Base-by-base conservation (phyloP, 2,113 vertebrate genomes). In the Centropus bengalensis region DNA sequence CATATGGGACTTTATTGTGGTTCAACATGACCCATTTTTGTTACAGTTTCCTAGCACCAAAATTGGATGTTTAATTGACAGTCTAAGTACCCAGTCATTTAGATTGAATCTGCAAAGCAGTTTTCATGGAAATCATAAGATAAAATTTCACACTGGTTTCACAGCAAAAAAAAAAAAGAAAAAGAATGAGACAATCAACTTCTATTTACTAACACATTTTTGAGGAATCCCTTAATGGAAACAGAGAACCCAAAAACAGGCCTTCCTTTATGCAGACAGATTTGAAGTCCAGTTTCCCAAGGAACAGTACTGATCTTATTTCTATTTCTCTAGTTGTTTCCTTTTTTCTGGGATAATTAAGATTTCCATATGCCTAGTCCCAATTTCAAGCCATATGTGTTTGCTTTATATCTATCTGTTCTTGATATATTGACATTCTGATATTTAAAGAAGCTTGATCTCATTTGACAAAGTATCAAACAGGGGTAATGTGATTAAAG, bases 321-420 rank as follows among this genome's bases (percentile, higher is more conserved):
- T 94, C 54, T 91, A 21, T 73, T 95, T 87, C 85, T 94, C 87
- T 89, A 93, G 74, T 85, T 93, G 82, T 93, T 96, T 44, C 70
- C 89, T 93, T 95, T 95, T 95, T 70, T 45, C 52, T 80, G 62
- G 82, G 87, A 47, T 95, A 95, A 95, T 95, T 94, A 93, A 30
- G 82, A 58, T 64, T 94, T 89, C 81, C 83, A 89, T 96, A 95
- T 88, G 89, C 91, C 87, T 66, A 73, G 70, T 82, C 89, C 54
- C 70, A 87, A 27, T 74, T 94, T 94, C 66, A 73, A 3, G 2
- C 62, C 87, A 84, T 95, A 96, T 94, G 89, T 67, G 74, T 89
- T 92, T 86, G 74, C 69, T 68, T 94, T 91, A 84, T 84, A 84
- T 82, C 66, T 83, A 74, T 82, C 66, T 92, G 47, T 94, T 73